Conservation (phyloP, 2,888 invertebrate species). For the Tipula vernalis region DNA sequence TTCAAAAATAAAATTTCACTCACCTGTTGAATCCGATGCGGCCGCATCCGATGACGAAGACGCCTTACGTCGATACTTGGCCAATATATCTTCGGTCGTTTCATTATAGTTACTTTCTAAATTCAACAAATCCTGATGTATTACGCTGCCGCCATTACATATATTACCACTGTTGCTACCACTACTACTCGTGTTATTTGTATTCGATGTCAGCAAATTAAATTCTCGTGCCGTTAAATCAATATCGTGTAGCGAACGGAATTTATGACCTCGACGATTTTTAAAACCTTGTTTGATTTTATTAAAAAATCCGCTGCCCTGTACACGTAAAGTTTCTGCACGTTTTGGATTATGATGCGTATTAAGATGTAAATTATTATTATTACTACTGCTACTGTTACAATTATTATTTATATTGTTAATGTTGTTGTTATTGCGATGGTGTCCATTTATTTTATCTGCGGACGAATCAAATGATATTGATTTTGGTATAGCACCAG, state of each 20-base stretch:
- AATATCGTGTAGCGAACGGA: conserved; percentile 15
- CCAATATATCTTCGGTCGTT: conserved; percentile 84
- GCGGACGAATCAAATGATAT: conserved; percentile 86
- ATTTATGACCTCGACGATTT: conserved; percentile 44
- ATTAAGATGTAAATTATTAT: not conserved
- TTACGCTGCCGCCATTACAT: not conserved
- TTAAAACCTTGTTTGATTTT: conserved; percentile 58
- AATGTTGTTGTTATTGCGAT: conserved; percentile 32
- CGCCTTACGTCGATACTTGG: conserved; percentile 73
- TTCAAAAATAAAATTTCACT: conserved; percentile 17
- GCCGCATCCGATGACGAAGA: conserved; percentile 41
- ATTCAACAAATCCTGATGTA: not conserved
- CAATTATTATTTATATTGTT: not conserved
- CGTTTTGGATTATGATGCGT: not conserved
- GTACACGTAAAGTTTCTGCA: conserved; percentile 15
- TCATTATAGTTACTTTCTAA: conserved; percentile 38
- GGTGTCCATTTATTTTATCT: conserved; percentile 50
- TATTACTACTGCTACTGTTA: conserved; percentile 5
- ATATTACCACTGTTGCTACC: not conserved
- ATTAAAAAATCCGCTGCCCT: conserved; percentile 54
- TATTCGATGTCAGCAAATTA: not conserved
- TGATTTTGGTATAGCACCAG: conserved; percentile 82
- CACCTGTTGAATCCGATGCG: conserved; percentile 30
- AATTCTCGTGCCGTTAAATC: not conserved
- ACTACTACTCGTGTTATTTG: not conserved